Evolutionary conservation across 2,888 invertebrate species (phyloP).

Genomic region (Serrognathus titanus): DNA sequence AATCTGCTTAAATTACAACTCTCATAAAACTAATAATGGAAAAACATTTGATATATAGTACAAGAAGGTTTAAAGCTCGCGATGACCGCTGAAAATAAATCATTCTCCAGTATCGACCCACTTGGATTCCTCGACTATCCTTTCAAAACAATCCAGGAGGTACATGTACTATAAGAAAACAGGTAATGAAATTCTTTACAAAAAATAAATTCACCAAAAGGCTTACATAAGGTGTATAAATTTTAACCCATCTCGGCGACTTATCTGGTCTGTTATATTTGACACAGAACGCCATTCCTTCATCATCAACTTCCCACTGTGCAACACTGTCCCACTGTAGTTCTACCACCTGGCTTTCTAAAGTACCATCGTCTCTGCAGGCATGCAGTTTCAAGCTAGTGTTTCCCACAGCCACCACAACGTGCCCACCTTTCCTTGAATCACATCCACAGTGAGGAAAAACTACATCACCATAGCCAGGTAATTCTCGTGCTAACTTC

Average conservation of each 20-base stretch:
- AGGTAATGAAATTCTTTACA: conserved; percentile 19
- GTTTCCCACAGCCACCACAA: conserved; percentile 54
- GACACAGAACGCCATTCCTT: conserved; percentile 86
- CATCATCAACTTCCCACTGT: conserved; percentile 88
- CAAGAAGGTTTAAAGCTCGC: not conserved
- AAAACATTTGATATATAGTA: conserved; percentile 1
- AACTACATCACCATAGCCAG: conserved; percentile 90
- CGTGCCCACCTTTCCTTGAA: conserved; percentile 84
- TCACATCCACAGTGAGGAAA: conserved; percentile 95
- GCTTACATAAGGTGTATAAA: conserved; percentile 86
- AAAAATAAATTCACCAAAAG: conserved; percentile 25
- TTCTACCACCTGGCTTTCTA: conserved; percentile 70
- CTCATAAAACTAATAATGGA: too few relatives aligned
- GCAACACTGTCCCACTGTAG: conserved; percentile 80
- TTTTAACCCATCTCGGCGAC: conserved; percentile 79
- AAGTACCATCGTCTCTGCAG: conserved; percentile 76
- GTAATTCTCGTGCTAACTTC: conserved; percentile 75
- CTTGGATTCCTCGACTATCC: conserved; percentile 88
- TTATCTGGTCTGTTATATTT: conserved; percentile 80
- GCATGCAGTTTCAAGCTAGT: conserved; percentile 72
- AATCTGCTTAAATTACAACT: too few relatives aligned
- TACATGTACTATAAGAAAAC: conserved; percentile 72
- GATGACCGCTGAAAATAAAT: conserved; percentile 30
- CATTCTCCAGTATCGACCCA: conserved; percentile 83
- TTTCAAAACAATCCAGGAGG: conserved; percentile 91